Evolutionary conservation across 2,888 invertebrate genomes (phyloP), one percentile per base, ranked within the genome.

Genomic region (Philaethria dido): DNA sequence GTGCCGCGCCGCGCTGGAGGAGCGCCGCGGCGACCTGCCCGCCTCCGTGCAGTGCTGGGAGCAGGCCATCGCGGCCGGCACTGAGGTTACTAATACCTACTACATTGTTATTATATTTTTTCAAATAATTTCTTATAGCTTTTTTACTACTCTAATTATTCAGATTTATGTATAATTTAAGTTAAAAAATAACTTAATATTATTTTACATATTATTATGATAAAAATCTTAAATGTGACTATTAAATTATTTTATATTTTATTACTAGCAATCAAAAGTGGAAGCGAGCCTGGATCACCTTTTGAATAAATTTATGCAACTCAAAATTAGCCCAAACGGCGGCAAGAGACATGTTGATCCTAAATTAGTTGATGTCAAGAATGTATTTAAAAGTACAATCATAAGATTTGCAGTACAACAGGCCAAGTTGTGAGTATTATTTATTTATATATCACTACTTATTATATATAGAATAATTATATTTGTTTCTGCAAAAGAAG

Each of bases 1-100:
- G 77, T 94, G 94, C 67, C 80, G 94, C 1, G 94, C 94, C 0
- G 93, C 93, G 0, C 78, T 94, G 0, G 94, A 94, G 76, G 93
- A 94, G 77, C 72, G 83, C 0, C 75, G 93, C 0, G 94, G 94
- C 0, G 93, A 94, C 76, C 79, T 94, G 45, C 87, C 91, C 0
- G 87, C 89, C 13, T 94, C 94, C 0, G 89, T 94, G n/a, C 89
- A 93, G 68, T 94, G 93, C 78, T 94, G 94, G 88, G 92, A 93
- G 69, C 89, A 93, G 48, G 94, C 94, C 18, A 91, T 94, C 14
- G 87, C 92, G 16, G 93, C 92, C 54, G 94, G 94, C 0, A 93
- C 94, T 0, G 92, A 94, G 87, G 94, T 94, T 20, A 47, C 11
- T 33, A n/a, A n/a, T n/a, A n/a, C n/a, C n/a, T n/a, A n/a, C n/a